Evolutionary conservation across 2,888 invertebrate genomes (phyloP).

Genomic region (Exocentrus adspersus): DNA sequence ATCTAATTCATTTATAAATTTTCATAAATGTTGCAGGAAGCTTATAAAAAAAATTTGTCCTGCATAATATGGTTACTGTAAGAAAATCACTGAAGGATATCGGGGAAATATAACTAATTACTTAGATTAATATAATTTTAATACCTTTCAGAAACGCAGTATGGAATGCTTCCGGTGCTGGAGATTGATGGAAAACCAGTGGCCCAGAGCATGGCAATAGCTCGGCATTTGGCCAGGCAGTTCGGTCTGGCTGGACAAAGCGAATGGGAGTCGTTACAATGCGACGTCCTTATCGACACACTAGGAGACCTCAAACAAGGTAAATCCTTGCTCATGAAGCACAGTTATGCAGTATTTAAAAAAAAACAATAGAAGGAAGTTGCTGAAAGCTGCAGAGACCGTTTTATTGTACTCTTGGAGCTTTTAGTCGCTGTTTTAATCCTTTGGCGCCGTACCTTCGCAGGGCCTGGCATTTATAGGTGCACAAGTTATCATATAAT

Average conservation of each 20-base stretch:
- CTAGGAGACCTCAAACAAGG: conserved; percentile 68
- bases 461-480: too few relatives aligned
- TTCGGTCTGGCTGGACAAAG: conserved; percentile 67
- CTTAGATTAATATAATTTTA: background rate
- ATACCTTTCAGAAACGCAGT: conserved; percentile 66
- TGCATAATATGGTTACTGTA: too few relatives aligned
- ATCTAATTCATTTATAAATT: too few relatives aligned
- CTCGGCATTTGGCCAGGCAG: conserved; percentile 67
- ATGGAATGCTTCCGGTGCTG: conserved; percentile 69
- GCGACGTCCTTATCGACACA: conserved; percentile 69
- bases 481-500: background rate
- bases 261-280: conserved; percentile 68
- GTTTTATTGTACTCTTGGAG: too few relatives aligned
- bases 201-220: conserved; percentile 69
- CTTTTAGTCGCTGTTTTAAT: too few relatives aligned
- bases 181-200: conserved; percentile 69
- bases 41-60: too few relatives aligned
- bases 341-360: too few relatives aligned
- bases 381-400: too few relatives aligned
- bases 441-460: background rate
- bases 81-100: too few relatives aligned
- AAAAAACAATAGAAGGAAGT: too few relatives aligned
- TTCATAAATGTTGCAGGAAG: too few relatives aligned
- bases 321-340: too few relatives aligned
- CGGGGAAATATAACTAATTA: background rate